Conservation (phyloP, 2,113 vertebrate species). For the Rhinichthys klamathensis region DNA sequence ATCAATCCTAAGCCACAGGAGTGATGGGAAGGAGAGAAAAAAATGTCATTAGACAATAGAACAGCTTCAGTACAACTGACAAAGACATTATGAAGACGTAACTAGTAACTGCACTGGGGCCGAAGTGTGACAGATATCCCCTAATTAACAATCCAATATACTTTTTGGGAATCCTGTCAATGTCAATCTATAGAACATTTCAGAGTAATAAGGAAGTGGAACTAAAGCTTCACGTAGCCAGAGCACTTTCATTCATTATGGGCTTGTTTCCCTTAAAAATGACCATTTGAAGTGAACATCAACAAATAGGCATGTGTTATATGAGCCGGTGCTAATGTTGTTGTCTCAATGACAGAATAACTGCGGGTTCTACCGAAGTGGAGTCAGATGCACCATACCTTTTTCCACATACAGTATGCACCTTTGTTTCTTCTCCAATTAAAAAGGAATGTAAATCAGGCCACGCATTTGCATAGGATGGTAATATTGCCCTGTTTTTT, state of each 20-base stretch:
- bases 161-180: conserved; percentile 1
- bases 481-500: conserved; percentile 21
- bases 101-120: background rate
- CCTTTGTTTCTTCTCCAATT: conserved; percentile 32
- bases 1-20: background rate
- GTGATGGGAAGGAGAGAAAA: background rate
- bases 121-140: background rate
- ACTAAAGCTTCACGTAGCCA: background rate
- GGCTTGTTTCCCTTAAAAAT: conserved; percentile 36
- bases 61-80: background rate
- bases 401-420: background rate
- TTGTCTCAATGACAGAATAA: background rate
- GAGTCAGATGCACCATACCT: background rate
- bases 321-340: conserved; percentile 11
- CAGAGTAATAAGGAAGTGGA: background rate
- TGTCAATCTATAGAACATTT: conserved; percentile 20
- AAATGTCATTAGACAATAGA: background rate
- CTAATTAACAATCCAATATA: conserved; percentile 11
- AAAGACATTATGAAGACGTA: background rate
- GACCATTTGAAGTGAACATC: conserved; percentile 25
- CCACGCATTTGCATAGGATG: conserved; percentile 19
- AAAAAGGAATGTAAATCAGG: conserved; percentile 38
- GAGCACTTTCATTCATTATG: conserved; percentile 12
- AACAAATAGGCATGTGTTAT: conserved; percentile 37
- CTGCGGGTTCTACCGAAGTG: background rate